These are phyloP conservation scores for Taenaris catops DNA, from an alignment of 2,888 invertebrate species.

Conservation along the genomic window DNA sequence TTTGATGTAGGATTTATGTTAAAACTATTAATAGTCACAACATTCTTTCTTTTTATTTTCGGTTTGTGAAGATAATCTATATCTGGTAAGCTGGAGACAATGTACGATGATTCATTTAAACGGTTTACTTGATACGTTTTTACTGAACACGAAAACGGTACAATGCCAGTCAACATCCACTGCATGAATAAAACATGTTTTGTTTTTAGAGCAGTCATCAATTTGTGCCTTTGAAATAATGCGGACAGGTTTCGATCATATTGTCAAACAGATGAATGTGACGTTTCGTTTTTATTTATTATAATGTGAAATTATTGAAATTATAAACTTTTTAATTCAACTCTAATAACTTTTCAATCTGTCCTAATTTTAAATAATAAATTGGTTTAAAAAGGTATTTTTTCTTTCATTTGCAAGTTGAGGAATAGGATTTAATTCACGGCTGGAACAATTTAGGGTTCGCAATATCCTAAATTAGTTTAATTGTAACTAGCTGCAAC, in stretches of 20 bases:
- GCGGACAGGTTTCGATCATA: constrained; percentile 1
- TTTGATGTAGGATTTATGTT: constrained; percentile 21
- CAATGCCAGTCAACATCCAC: constrained; percentile 37
- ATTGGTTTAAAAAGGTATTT: too few species aligned
- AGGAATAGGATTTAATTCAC: too few species aligned
- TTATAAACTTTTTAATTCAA: too few species aligned
- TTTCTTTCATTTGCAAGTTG: too few species aligned
- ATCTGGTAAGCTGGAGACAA: constrained; percentile 52
- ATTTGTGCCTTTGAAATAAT: constrained; percentile 16
- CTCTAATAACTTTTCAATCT: too few species aligned
- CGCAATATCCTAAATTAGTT: too few species aligned
- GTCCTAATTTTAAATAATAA: too few species aligned
- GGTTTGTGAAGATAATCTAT: constrained; percentile 28
- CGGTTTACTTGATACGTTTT: constrained; percentile 58
- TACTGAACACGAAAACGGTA: constrained; percentile 36
- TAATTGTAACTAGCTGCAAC: too few species aligned
- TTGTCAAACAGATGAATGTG: constrained; percentile 2
- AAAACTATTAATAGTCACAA: constrained; percentile 25
- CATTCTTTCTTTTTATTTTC: background rate
- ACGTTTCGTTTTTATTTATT: too few species aligned
- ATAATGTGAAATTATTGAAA: too few species aligned
- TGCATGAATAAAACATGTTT: constrained; percentile 40
- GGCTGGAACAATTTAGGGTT: too few species aligned
- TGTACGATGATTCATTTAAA: constrained; percentile 50
- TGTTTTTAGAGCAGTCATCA: constrained; percentile 26